Base-by-base conservation (phyloP, 2,797 vertebrate genomes). In the Bradypus variegatus region DNA sequence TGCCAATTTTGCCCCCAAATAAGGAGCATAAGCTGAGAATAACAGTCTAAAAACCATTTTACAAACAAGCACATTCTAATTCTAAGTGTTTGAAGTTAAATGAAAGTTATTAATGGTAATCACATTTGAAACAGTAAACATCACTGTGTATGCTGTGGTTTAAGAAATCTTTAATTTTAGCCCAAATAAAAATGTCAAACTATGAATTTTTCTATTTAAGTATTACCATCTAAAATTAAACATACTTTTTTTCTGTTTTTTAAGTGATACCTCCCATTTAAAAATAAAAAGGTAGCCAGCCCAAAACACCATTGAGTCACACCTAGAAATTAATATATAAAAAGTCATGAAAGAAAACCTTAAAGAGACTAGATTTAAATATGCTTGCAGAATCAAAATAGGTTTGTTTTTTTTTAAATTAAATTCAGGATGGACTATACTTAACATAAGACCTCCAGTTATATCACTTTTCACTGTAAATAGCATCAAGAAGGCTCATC, bases 151-250 rank as follows among this genome's bases (percentile, higher is more conserved):
- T 41, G 33, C 64, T 86, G 25, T 48, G n/a, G 41, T 60, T 89
- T 86, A 55, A 15, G 60, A 33, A 77, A 41, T 77, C 62, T 94
- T 91, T 84, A 83, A 83, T 94, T 88, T 88, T 55, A 92, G 65
- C 36, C 41, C 90, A 94, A n/a, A 38, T 29, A 82, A 88, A 90
- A 92, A 70, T 6, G 1, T 16, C 69, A 67, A 89, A 93, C 86
- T 82, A 88, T 72, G 48, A 76, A 90, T 62, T 82, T 83, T 92
- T 80, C 82, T 92, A 48, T 86, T 79, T 94, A 91, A 93, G 73
- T 55, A 89, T 75, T n/a, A 53, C 29, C n/a, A 45, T 25, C 73
- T 89, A 29, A 87, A 94, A 92, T 91, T 88, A 88, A 80, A 94
- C 85, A 41, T 72, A 88, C 25, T 16, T 38, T 70, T 88, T 90